phyloP scores from a whole-genome alignment of 2,888 invertebrate species.

The Cosmorhoe ocellata region DNA sequence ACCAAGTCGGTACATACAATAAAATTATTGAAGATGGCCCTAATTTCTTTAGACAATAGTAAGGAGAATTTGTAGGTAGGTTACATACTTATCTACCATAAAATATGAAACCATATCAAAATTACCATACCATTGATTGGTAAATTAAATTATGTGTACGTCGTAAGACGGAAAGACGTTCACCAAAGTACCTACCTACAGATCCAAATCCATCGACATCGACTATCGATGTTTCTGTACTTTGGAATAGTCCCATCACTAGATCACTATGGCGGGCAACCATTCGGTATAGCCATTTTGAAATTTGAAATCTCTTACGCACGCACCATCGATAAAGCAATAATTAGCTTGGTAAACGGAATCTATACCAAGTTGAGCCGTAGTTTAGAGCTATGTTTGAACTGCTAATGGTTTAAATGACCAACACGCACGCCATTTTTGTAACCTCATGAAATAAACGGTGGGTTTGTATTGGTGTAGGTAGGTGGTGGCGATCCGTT shows the following conservation, averaged over 20 bases:
- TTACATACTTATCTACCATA: too few relatives aligned
- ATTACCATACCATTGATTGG: too few relatives aligned
- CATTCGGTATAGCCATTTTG: slow-evolving; percentile 28
- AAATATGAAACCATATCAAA: too few relatives aligned
- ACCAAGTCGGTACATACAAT: too few relatives aligned
- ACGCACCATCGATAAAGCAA: slow-evolving; percentile 36
- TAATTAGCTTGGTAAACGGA: slow-evolving; percentile 57
- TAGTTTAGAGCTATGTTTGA: slow-evolving; percentile 77
- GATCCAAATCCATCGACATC: too few relatives aligned
- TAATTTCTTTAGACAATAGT: too few relatives aligned
- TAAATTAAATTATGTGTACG: too few relatives aligned
- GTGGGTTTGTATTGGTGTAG: slow-evolving; percentile 17
- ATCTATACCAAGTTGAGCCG: slow-evolving; percentile 59
- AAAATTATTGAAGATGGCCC: too few relatives aligned
- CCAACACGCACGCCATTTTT: slow-evolving; percentile 58
- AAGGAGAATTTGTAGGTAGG: too few relatives aligned
- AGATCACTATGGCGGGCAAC: slow-evolving; percentile 20
- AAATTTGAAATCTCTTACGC: slow-evolving; percentile 1
- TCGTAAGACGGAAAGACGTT: too few relatives aligned
- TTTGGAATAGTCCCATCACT: neutral
- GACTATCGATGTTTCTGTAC: too few relatives aligned
- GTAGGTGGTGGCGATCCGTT: slow-evolving; percentile 33
- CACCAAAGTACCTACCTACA: too few relatives aligned
- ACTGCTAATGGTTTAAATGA: slow-evolving; percentile 66
- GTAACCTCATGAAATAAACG: slow-evolving; percentile 22